Percentiles rank a stretch among this genome's conserved stretches.
phyloP scores from a whole-genome alignment of 2,888 invertebrate genomes.

The Netelia fuscicornis region DNA sequence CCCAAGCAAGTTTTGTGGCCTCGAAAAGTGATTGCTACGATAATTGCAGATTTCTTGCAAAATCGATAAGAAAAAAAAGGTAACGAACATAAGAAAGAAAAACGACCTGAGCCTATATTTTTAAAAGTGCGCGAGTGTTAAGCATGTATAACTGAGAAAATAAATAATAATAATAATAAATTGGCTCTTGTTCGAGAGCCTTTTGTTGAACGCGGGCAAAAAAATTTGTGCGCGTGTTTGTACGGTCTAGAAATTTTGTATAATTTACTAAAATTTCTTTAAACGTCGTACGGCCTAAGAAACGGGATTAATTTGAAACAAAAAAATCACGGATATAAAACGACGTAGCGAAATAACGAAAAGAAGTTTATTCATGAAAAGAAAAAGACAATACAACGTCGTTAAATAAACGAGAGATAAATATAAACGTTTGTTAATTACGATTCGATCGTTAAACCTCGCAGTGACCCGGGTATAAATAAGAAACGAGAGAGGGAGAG shows the following conservation, averaged over 20 bases:
- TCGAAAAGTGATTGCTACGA: slow-evolving; percentile 11
- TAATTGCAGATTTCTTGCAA: neutral
- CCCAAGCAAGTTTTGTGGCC: neutral
- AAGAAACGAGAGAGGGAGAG: neutral
- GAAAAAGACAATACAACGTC: neutral
- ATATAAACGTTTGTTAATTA: neutral
- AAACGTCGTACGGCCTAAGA: slow-evolving; percentile 18
- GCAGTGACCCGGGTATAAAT: neutral
- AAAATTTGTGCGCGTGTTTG: slow-evolving; percentile 41
- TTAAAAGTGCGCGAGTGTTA: slow-evolving; percentile 33
- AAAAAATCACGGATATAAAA: slow-evolving; percentile 7
- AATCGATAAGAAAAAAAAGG: slow-evolving; percentile 2
- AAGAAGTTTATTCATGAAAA: neutral
- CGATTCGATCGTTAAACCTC: neutral
- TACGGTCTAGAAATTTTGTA: slow-evolving; percentile 20
- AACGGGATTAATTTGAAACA: neutral
- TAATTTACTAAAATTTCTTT: slow-evolving; percentile 5
- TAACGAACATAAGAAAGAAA: slow-evolving; percentile 9
- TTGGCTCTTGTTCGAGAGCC: slow-evolving; percentile 16
- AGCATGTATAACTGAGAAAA: neutral
- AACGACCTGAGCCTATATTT: slow-evolving; percentile 33
- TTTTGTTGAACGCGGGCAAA: neutral
- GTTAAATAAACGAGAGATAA: neutral
- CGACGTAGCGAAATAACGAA: slow-evolving; percentile 45
- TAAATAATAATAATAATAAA: slow-evolving; percentile 25